phyloP scores from a whole-genome alignment of 2,797 vertebrate species.

The Gadopsis marmoratus region DNA sequence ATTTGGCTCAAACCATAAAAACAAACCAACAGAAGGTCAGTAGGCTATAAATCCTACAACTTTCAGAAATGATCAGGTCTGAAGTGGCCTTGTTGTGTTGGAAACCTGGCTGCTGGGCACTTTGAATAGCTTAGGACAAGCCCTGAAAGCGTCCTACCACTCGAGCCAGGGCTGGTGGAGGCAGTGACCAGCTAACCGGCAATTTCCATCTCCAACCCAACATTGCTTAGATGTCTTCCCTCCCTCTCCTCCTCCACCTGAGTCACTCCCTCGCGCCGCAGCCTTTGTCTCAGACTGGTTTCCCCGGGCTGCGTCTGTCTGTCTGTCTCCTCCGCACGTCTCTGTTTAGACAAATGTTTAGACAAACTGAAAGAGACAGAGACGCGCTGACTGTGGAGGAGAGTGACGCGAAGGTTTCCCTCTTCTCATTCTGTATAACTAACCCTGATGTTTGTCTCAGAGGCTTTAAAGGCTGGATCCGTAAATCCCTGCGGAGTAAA shows the following conservation, averaged over 20 bases:
- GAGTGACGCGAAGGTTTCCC: slow-evolving; percentile 43
- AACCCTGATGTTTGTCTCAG: slow-evolving; percentile 51
- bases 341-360: slow-evolving; percentile 64
- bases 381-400: slow-evolving; percentile 53
- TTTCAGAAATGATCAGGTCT: slow-evolving; percentile 16
- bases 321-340: slow-evolving; percentile 58
- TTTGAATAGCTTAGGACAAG: slow-evolving; percentile 14
- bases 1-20: not conserved
- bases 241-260: slow-evolving; percentile 57
- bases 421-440: slow-evolving; percentile 38
- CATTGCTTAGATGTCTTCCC: slow-evolving; percentile 31
- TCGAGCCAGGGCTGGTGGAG: slow-evolving; percentile 6
- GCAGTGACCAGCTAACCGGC: slow-evolving; percentile 23
- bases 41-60: not conserved
- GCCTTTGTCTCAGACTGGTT: slow-evolving; percentile 62
- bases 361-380: slow-evolving; percentile 51
- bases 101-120: not conserved
- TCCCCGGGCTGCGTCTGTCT: slow-evolving; percentile 35
- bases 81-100: slow-evolving; percentile 12
- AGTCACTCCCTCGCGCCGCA: slow-evolving; percentile 59
- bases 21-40: not conserved
- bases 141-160: not conserved
- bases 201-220: slow-evolving; percentile 54
- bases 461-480: slow-evolving; percentile 45
- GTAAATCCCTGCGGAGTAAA: slow-evolving; percentile 49